Base-by-base conservation (phyloP, 2,888 invertebrate species). In the Sinohyriopsis cumingii region DNA sequence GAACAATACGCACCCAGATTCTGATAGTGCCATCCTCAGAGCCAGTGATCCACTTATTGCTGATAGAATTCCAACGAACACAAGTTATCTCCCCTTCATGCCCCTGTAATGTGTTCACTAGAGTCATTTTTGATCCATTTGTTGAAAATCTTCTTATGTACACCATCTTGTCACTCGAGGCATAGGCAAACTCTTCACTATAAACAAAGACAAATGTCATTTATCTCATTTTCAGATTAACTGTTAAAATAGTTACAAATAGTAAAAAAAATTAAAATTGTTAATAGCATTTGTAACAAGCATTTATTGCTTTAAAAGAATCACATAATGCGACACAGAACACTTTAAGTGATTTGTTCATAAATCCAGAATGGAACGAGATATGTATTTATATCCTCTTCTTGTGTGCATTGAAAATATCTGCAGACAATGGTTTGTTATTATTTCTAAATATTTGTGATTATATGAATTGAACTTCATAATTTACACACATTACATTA, bases 141-240 rank as follows among this genome's bases (percentile, higher is more conserved):
- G 78, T 79, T 22, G 87, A 83, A 77, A 90, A 90, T 69, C 86
- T 86, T 65, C 90, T 78, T 15, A 90, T 85, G 73, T 89, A 90
- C n/a, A 88, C 89, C 88, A 89, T 86, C 75, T 87, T 85, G 75
- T 90, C 89, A 72, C 86, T 86, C 28, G 88, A 86, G 5, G 88
- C 81, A 77, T 90, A 89, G 6, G 89, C 89, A 82, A 89, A 85
- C 75, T 89, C 89, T 67, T 88, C 86, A 61, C 89, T 88, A 74
- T 20, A 76, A 68, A 56, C 59, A 63, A 67, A n/a, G 12, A 56
- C 22, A 33, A 62, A 0, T 62, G 24, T 7, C 15, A 20, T n/a
- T n/a, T n/a, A n/a, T 1, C 22, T 22, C 25, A n/a, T 25, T 61
- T n/a, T 59, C 0, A 19, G 3, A 25, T 61, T 55, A 69, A 71